Base-by-base conservation (phyloP, 2,888 invertebrate genomes). In the Acleris emargana region DNA sequence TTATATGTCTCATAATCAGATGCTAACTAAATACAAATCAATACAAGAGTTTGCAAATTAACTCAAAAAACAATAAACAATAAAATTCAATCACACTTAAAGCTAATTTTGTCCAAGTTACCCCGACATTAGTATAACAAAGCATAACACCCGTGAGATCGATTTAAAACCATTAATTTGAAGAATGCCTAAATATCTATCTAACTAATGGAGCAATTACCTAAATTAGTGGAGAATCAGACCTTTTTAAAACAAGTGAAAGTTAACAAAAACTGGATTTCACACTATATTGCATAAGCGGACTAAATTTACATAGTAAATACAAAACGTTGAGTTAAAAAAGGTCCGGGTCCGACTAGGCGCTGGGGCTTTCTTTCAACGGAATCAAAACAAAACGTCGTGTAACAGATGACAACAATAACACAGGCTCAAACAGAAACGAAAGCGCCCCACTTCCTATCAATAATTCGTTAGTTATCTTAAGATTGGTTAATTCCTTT, bases 121-220 rank as follows among this genome's bases (percentile, higher is more conserved):
- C 51, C 63, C 69, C 71, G 72, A 74, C 76, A 72, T 79, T 76
- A 75, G 72, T 67, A 77, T 83, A 82, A 77, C 72, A 71, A 76
- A 82, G 82, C 78, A 76, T 77, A 78, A 71, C 54, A 73, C 71
- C 76, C 78, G 78, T 79, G 83, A 86, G 85, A 86, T 89, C 89
- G 88, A 90, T 87, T 84, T 77, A 81, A 87, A 85, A 86, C 84
- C 77, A 75, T 71, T 78, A 88, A 89, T 90, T 89, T 85, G 82
- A 88, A 88, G 86, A 90, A 89, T 88, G 86, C 81, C 91, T 91
- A 91, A 87, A 88, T 88, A 82, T 86, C 86, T 86, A 86, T 78
- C 90, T 91, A 92, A 87, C 91, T 91, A 91, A 91, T 91, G 89
- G 90, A 91, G 90, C 91, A 88, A 87, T 86, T 81, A 84, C 81